Conservation (phyloP, 2,888 invertebrate species). For the Carcina quercana region DNA sequence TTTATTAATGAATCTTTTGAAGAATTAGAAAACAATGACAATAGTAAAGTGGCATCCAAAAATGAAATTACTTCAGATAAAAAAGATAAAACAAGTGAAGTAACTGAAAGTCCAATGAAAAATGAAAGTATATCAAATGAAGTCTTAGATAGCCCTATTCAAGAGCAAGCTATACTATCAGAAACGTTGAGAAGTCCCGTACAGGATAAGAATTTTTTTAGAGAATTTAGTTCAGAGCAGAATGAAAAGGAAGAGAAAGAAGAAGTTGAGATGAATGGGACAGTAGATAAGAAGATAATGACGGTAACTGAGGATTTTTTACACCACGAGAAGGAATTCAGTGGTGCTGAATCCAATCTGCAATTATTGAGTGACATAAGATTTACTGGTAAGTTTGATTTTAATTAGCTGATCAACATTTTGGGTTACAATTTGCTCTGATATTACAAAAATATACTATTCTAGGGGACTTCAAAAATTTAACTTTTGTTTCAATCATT, state of each 20-base stretch:
- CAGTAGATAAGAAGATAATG: conserved; percentile 27
- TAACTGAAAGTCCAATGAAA: conserved; percentile 19
- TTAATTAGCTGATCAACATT: background rate
- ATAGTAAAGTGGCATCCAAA: conserved; percentile 25
- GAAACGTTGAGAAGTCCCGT: conserved; percentile 8
- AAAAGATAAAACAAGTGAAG: background rate
- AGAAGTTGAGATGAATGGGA: conserved; percentile 24
- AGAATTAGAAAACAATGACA: conserved; percentile 61
- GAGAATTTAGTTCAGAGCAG: no score
- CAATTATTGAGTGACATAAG: conserved; percentile 60
- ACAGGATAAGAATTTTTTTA: background rate
- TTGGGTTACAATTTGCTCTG: no score
- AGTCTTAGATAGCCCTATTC: conserved; percentile 12
- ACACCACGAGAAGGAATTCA: conserved; percentile 66
- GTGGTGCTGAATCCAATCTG: conserved; percentile 45
- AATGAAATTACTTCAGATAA: background rate
- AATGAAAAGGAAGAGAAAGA: conserved; percentile 16
- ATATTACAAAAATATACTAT: no score
- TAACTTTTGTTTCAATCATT: no score
- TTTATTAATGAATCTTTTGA: conserved; percentile 59
- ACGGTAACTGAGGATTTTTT: conserved; percentile 57
- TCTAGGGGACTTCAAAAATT: no score
- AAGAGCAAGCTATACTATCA: background rate
- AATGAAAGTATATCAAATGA: conserved; percentile 23
- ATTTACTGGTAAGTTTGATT: conserved; percentile 52